These are phyloP conservation scores for Scaptomyza hsui DNA, from an alignment of 1,140 invertebrate genomes.

Conservation along the genomic window DNA sequence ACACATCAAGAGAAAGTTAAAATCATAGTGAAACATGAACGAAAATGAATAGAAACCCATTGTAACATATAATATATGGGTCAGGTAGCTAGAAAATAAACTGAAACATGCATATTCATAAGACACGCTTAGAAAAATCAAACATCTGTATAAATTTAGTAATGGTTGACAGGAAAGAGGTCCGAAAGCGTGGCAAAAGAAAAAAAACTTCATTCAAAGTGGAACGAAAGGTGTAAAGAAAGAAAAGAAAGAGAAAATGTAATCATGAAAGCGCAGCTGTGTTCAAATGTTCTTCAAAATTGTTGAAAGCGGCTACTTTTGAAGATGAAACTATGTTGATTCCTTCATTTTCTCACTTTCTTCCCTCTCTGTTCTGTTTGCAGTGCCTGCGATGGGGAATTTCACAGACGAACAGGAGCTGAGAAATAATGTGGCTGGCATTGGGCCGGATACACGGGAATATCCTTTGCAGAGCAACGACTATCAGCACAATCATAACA, in stretches of 20 bases:
- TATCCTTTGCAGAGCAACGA: slow-evolving; percentile 89
- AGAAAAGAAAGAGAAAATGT: slow-evolving; percentile 35
- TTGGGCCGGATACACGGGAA: slow-evolving; percentile 85
- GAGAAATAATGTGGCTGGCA: slow-evolving; percentile 51
- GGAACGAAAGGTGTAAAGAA: slow-evolving; percentile 62
- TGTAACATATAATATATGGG: slow-evolving; percentile 21
- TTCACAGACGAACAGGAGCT: slow-evolving; percentile 87
- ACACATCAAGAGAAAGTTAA: slow-evolving; percentile 12
- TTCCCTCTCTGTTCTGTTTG: slow-evolving; percentile 17
- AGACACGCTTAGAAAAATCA: slow-evolving; percentile 41
- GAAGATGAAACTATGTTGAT: slow-evolving; percentile 41
- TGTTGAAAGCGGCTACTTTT: slow-evolving; percentile 57
- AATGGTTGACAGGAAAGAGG: slow-evolving; percentile 53
- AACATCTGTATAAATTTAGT: slow-evolving; percentile 62
- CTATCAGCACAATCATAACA: slow-evolving; percentile 87
- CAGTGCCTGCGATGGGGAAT: slow-evolving; percentile 89
- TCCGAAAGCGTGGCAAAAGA: slow-evolving; percentile 57
- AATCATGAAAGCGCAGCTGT: slow-evolving; percentile 69
- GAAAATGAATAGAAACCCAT: background rate
- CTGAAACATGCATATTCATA: slow-evolving; percentile 45
- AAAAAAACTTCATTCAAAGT: slow-evolving; percentile 60
- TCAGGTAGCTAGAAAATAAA: slow-evolving; percentile 18
- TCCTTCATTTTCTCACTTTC: slow-evolving; percentile 8
- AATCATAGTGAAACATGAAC: background rate
- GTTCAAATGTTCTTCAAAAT: slow-evolving; percentile 17